Evolutionary conservation across 2,888 invertebrate species (phyloP).

Genomic region (Smittia sp.): DNA sequence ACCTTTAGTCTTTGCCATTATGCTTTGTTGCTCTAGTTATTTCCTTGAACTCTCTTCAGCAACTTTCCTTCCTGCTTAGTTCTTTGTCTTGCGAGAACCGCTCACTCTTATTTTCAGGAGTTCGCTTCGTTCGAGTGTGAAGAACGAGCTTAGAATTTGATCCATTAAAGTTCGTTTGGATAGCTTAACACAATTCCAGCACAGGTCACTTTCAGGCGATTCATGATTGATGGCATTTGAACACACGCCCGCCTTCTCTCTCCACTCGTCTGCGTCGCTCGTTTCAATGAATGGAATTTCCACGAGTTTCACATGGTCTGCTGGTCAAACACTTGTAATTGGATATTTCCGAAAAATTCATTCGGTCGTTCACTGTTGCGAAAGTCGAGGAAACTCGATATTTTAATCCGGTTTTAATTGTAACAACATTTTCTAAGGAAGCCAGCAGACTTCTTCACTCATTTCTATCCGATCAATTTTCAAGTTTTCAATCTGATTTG

Average conservation of each 20-base stretch:
- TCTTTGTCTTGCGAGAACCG: not conserved
- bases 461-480: not conserved
- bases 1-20: constrained; percentile 35
- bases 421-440: not conserved
- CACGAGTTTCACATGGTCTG: not conserved
- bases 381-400: constrained; percentile 19
- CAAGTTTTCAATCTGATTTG: not conserved
- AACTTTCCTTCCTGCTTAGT: not conserved
- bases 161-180: not conserved
- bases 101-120: not conserved
- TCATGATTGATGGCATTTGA: not conserved
- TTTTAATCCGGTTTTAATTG: constrained; percentile 38
- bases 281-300: not conserved
- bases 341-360: constrained; percentile 9
- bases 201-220: not conserved
- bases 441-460: not conserved
- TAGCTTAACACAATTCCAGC: not conserved
- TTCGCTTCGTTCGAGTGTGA: not conserved
- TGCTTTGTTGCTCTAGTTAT: constrained; percentile 26
- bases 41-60: not conserved
- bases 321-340: constrained; percentile 22
- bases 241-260: no score
- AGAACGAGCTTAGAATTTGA: constrained; percentile 2
- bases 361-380: not conserved
- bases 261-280: not conserved